A percentile compares a stretch with the other conserved stretches of the same genome.
Evolutionary conservation across 2,888 invertebrate genomes (phyloP).

Genomic region (Rhagonycha lutea): DNA sequence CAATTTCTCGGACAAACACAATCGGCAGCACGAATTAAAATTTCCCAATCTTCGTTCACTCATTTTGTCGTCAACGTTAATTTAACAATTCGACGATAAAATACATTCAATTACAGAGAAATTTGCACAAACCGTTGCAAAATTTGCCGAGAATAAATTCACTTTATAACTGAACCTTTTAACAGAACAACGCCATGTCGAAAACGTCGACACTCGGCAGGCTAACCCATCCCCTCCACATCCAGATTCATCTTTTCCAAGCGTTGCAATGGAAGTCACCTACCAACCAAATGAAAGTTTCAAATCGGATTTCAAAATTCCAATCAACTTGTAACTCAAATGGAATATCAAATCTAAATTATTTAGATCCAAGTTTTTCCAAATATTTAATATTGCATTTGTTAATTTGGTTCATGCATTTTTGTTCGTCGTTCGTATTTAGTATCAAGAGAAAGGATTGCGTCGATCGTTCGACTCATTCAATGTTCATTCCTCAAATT

Average conservation of each 20-base stretch:
- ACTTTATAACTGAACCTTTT: slow-evolving; percentile 7
- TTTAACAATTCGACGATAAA: slow-evolving; percentile 6
- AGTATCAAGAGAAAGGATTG: neutral
- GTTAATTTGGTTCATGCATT: neutral
- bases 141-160: neutral
- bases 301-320: neutral
- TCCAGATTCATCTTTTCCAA: slow-evolving; percentile 22
- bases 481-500: neutral
- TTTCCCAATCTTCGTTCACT: slow-evolving; percentile 37
- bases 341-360: neutral
- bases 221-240: slow-evolving; percentile 19
- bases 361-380: neutral
- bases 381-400: neutral
- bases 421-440: neutral
- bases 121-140: neutral
- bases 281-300: slow-evolving; percentile 1
- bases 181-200: slow-evolving; percentile 26
- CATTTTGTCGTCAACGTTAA: slow-evolving; percentile 21
- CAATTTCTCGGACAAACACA: slow-evolving; percentile 50
- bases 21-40: slow-evolving; percentile 51
- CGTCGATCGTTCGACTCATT: neutral
- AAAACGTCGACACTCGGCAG: slow-evolving; percentile 8
- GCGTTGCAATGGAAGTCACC: slow-evolving; percentile 18
- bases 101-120: neutral
- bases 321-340: neutral